Evolutionary conservation across 35 echinoderm and acorn worm genomes (phyloP), one percentile per base, ranked within the genome.

Genomic region (Heliocidaris tuberculata): DNA sequence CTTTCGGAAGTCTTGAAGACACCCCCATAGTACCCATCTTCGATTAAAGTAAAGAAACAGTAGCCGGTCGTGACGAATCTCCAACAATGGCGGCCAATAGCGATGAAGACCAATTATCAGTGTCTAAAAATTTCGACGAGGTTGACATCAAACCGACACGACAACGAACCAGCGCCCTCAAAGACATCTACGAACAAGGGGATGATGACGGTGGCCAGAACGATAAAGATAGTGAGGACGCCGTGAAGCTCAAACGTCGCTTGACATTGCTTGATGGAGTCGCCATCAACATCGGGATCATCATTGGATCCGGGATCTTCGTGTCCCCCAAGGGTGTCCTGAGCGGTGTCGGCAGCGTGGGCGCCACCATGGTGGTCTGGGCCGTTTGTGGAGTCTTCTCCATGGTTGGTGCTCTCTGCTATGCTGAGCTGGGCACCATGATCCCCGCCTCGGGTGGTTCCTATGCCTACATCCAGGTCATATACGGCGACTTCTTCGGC

Each of bases 221-320:
- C 5, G 91, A 93, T 9, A 48, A 59, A 9, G n/a, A 56, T 0
- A n/a, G 27, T 19, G 47, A 59, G 2, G 48, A 19, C n/a, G 21
- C 19, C 9, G 91, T 93, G 47, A 49, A 59, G 50, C 50, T 93
- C n/a, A 93, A 59, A 48, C 91, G 91, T 59, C 48, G 50, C 5
- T 21, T 93, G 91, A 93, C 48, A 6, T 48, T 93, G 17, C 91
- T 93, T 19, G 91, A 93, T 90, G 95, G 95, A 4, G 89, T 94
- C 35, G 86, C 86, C 21, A 90, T 96, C 56, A 94, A 95, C 88
- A 54, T 97, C 4, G 96, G 96, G 30, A 94, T 94, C 88, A 92
- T 97, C 47, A 97, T 97, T 4, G 96, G 96, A 16, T 96, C 96
- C 19, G 97, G 97, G 15, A 97, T 97, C 30, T 97, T 97, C n/a